Percentiles rank a stretch among this genome's conserved stretches.
phyloP scores from a whole-genome alignment of 2,888 invertebrate species.

The Brachypalpus laphriformis region DNA sequence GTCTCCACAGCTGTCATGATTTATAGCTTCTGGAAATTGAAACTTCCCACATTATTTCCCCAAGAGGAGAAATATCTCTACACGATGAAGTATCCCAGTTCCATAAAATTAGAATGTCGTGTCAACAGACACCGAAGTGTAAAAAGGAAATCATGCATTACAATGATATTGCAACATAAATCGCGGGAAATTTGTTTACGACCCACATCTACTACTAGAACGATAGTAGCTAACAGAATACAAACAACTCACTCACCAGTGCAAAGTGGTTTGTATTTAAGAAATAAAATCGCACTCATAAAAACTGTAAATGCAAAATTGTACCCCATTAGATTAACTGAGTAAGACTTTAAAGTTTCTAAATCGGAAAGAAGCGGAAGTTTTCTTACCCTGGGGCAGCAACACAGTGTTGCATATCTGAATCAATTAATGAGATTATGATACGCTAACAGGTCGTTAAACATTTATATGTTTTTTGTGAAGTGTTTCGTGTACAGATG shows the following conservation, averaged over 20 bases:
- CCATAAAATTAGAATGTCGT: not conserved
- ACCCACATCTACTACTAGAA: slow-evolving; percentile 14
- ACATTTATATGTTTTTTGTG: not conserved
- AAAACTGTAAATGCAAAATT: slow-evolving; percentile 13
- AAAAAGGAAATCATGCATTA: slow-evolving; percentile 40
- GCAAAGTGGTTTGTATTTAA: not conserved
- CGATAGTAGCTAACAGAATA: not conserved
- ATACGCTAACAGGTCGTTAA: slow-evolving; percentile 26
- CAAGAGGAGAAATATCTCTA: not conserved
- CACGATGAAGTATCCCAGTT: not conserved
- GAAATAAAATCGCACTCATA: not conserved
- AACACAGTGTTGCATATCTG: not conserved
- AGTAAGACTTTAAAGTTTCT: slow-evolving; percentile 1
- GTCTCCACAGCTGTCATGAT: not conserved
- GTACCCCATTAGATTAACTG: slow-evolving; percentile 22
- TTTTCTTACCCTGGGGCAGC: not conserved
- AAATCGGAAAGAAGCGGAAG: slow-evolving; percentile 18
- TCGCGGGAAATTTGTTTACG: slow-evolving; percentile 23
- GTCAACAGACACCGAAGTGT: not conserved
- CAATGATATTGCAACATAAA: slow-evolving; percentile 11
- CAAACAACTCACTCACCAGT: not conserved
- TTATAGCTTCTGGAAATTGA: not conserved
- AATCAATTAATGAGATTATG: slow-evolving; percentile 52
- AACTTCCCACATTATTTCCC: slow-evolving; percentile 4
- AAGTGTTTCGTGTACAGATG: not conserved